phyloP scores from a whole-genome alignment of 2,113 vertebrate species.

The Perca fluviatilis region DNA sequence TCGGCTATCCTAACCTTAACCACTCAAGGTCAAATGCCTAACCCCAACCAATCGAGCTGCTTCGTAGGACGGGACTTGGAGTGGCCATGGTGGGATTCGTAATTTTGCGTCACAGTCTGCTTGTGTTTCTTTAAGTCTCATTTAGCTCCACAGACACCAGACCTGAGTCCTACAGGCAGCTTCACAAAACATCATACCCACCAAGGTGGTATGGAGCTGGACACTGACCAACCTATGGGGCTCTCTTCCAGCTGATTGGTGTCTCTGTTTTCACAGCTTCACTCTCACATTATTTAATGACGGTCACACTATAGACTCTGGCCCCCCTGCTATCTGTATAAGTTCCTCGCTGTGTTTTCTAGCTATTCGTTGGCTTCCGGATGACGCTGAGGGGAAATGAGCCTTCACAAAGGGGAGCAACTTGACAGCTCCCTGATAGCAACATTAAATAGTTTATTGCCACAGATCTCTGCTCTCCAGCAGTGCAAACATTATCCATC shows the following conservation, averaged over 20 bases:
- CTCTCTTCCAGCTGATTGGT: not conserved
- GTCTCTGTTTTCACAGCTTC: conserved; percentile 6
- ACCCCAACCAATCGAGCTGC: too few species aligned
- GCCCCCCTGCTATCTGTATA: not conserved
- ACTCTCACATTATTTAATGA: conserved; percentile 13
- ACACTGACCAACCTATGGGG: not conserved
- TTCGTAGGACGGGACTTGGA: too few species aligned
- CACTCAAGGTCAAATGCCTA: too few species aligned
- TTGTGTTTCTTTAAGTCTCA: too few species aligned
- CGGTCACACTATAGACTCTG: not conserved
- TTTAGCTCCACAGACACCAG: not conserved
- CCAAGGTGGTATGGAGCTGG: not conserved
- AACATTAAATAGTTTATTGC: conserved; percentile 20
- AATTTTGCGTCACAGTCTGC: too few species aligned
- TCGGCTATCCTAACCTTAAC: too few species aligned
- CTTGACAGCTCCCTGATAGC: conserved; percentile 37
- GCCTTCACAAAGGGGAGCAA: conserved; percentile 14
- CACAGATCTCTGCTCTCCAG: conserved; percentile 10
- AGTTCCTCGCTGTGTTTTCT: not conserved
- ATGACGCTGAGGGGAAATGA: conserved; percentile 17
- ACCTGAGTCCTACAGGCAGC: not conserved
- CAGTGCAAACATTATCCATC: conserved; percentile 13
- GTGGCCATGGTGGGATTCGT: too few species aligned
- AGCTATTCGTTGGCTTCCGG: not conserved
- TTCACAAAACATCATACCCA: not conserved